Percentiles rank a stretch among this genome's conserved stretches.
Evolutionary conservation across 2,797 vertebrate species (phyloP).

Genomic region (Enteromius radiatus): DNA sequence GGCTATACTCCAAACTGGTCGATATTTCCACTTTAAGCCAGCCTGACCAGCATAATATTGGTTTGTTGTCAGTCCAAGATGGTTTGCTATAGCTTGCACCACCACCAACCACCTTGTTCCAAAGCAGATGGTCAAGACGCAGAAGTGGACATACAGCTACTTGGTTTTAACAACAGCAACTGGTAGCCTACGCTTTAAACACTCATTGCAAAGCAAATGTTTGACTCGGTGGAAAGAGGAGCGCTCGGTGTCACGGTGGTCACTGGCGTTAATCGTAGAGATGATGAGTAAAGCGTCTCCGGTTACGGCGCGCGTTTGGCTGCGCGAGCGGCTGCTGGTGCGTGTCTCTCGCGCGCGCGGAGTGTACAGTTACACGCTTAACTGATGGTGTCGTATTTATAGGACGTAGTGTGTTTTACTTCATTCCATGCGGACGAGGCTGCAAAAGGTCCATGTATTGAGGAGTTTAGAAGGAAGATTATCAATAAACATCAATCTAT

Average conservation of each 20-base stretch:
- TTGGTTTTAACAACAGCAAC: constrained; percentile 19
- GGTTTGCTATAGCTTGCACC: background rate
- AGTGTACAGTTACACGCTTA: constrained; percentile 33
- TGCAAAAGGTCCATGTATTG: constrained; percentile 1
- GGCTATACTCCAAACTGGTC: background rate
- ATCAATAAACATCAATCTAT: background rate
- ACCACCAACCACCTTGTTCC: background rate
- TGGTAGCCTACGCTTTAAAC: constrained; percentile 16
- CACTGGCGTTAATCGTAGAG: constrained; percentile 32
- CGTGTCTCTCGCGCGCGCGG: constrained; percentile 31
- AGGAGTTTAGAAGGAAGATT: background rate
- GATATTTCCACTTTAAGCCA: background rate
- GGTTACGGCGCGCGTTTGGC: constrained; percentile 34
- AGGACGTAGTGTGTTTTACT: constrained; percentile 32
- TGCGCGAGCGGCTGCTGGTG: constrained; percentile 30
- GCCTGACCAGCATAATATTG: background rate
- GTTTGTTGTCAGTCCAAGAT: background rate
- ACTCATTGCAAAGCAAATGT: constrained; percentile 26
- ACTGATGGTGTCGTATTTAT: constrained; percentile 45
- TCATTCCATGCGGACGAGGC: background rate
- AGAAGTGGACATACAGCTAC: background rate
- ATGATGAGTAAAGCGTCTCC: constrained; percentile 19
- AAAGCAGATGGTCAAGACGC: constrained; percentile 25
- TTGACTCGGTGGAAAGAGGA: constrained; percentile 36
- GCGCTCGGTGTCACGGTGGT: constrained; percentile 13